Base-by-base conservation (phyloP, 1,140 invertebrate species). In the Danaus plexippus region DNA sequence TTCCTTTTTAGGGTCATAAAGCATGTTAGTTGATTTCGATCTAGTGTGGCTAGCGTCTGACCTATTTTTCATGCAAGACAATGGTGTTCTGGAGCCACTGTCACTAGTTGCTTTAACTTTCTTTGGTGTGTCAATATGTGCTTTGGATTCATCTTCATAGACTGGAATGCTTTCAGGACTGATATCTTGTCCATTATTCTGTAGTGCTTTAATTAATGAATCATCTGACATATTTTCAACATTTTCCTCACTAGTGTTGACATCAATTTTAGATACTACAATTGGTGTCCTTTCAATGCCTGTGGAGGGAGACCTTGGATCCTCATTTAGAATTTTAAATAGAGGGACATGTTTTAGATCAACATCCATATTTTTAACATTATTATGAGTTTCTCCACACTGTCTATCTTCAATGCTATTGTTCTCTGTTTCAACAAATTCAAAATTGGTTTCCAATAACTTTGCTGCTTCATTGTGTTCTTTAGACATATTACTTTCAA, bases 381-480 rank as follows among this genome's bases (percentile, higher is more conserved):
- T 54, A 46, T 64, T 7, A 56, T 47, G 47, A 49, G 13, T 47
- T 59, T 57, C 13, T 43, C 46, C 10, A 18, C 64, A 11, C 47
- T 66, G 61, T 47, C 54, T 71, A 22, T 74, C 73, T 66, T 77
- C 71, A 66, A 70, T 67, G 54, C 64, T 70, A 9, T 77, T 71
- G 52, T 67, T 66, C 43, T 68, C 66, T 67, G 40, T 61, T 57
- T 88, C 85, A 18, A 80, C 53, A 80, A 77, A 88, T 49, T 88
- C 87, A 77, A 88, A 87, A 71, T 88, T 85, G 47, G 87, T 88
- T 75, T 88, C 86, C 54, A 88, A 67, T 43, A 88, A 70, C 59
- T 67, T 59, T 52, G 53, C 71, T 43, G 70, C 72, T 63, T 73
- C 71, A 9, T 64, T 54, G 59, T 42, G 47, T 47, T 53, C 66